phyloP scores from a whole-genome alignment of 1,140 invertebrate genomes.

The Leptopilina clavipes region DNA sequence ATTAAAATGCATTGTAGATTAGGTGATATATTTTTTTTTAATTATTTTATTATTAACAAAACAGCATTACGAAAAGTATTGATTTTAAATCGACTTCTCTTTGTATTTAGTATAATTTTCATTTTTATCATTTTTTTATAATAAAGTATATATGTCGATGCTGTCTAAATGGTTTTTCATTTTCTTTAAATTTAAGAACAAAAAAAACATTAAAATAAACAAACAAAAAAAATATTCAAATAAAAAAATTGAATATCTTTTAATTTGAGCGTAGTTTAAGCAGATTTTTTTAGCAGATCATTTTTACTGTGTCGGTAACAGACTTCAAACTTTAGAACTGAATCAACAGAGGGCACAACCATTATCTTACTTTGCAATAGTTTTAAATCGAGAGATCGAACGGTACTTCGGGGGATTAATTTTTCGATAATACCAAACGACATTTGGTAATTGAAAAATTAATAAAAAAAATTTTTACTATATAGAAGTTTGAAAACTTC shows the following conservation, averaged over 20 bases:
- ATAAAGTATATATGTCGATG: constrained; percentile 64
- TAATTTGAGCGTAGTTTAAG: no score
- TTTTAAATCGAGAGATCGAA: background rate
- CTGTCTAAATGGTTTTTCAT: constrained; percentile 55
- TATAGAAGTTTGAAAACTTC: no score
- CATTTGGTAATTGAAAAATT: no score
- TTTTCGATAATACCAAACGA: no score
- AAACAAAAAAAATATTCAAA: no score
- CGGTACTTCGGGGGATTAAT: background rate
- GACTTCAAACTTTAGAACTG: background rate
- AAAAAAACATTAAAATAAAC: no score
- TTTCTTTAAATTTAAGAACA: background rate
- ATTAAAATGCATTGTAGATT: constrained; percentile 44
- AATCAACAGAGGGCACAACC: background rate
- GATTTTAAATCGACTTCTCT: constrained; percentile 57
- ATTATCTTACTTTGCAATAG: background rate
- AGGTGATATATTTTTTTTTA: constrained; percentile 50
- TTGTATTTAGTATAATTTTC: constrained; percentile 63
- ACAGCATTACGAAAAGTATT: constrained; percentile 47
- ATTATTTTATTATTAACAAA: constrained; percentile 52
- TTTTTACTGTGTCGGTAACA: no score
- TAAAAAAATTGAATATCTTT: no score
- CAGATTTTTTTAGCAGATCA: no score
- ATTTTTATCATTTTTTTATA: constrained; percentile 57
- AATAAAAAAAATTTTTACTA: no score